These are phyloP conservation scores for Coronaproctus castanopsis DNA, from an alignment of 2,888 invertebrate genomes.

Conservation along the genomic window DNA sequence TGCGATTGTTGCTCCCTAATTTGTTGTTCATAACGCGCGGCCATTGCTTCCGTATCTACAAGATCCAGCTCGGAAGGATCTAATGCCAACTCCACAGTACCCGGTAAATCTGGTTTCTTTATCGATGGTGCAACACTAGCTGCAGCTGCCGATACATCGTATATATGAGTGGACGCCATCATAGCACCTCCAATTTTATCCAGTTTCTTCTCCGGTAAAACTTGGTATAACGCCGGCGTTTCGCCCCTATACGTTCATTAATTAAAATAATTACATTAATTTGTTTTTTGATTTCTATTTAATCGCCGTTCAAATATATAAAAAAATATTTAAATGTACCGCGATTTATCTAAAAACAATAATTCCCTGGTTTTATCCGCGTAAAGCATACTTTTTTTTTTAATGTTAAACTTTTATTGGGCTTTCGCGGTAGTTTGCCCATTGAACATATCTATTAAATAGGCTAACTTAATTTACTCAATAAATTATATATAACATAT, in stretches of 20 bases:
- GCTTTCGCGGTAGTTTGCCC: too few relatives aligned
- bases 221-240: slow-evolving; percentile 84
- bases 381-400: too few relatives aligned
- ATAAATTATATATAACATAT: too few relatives aligned
- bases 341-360: too few relatives aligned
- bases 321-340: too few relatives aligned
- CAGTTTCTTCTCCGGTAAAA: slow-evolving; percentile 80
- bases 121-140: slow-evolving; percentile 11
- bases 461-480: too few relatives aligned
- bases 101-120: slow-evolving; percentile 32
- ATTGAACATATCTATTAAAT: too few relatives aligned
- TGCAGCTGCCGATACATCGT: slow-evolving; percentile 62
- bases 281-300: too few relatives aligned
- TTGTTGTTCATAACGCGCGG: slow-evolving; percentile 86
- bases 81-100: slow-evolving; percentile 78
- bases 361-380: too few relatives aligned
- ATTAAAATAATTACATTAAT: too few relatives aligned
- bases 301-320: too few relatives aligned
- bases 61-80: slow-evolving; percentile 92
- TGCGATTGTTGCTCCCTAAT: slow-evolving; percentile 80
- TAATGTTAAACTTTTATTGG: too few relatives aligned
- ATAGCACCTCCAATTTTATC: slow-evolving; percentile 75
- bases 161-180: slow-evolving; percentile 98
- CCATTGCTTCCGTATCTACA: slow-evolving; percentile 87
- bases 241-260: slow-evolving; percentile 40